Evolutionary conservation across 92 coral and sea anemone species (phyloP).

Genomic region (Porites evermanni): DNA sequence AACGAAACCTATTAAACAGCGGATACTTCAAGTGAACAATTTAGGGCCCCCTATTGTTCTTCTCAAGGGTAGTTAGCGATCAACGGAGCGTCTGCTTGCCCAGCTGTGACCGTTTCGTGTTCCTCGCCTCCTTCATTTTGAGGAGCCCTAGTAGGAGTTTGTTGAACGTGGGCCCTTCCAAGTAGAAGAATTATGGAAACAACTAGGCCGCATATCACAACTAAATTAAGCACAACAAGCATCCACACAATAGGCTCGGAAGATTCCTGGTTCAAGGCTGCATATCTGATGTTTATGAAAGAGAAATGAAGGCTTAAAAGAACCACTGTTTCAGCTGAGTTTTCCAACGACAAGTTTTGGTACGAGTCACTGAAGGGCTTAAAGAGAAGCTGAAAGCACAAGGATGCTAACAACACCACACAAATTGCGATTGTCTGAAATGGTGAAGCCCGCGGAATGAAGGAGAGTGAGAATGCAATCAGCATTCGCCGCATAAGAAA

Average conservation of each 20-base stretch:
- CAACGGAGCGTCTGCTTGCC: neutral
- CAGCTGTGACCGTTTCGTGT: neutral
- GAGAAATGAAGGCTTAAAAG: constrained; percentile 64
- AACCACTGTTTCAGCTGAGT: constrained; percentile 50
- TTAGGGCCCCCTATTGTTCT: no score
- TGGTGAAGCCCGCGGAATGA: constrained; percentile 43
- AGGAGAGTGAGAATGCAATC: constrained; percentile 61
- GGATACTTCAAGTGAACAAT: no score
- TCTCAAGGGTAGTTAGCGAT: no score
- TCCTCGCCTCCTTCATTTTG: neutral
- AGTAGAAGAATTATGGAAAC: constrained; percentile 7
- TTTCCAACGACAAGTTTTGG: constrained; percentile 48
- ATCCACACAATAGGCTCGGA: constrained; percentile 33
- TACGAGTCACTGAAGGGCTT: constrained; percentile 57
- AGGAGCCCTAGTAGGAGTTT: neutral
- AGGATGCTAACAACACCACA: constrained; percentile 25
- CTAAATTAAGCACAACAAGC: constrained; percentile 31
- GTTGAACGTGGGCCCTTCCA: neutral
- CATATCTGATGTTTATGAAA: constrained; percentile 52
- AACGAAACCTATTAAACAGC: no score
- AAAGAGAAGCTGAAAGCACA: constrained; percentile 45
- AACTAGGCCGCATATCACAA: constrained; percentile 13
- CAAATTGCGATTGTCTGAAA: constrained; percentile 62
- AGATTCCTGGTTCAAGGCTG: constrained; percentile 12
- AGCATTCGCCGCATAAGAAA: constrained; percentile 61